Percentiles rank a stretch among this genome's conserved stretches.
phyloP scores from a whole-genome alignment of 2,797 vertebrate species.

The Hemibagrus guttatus region DNA sequence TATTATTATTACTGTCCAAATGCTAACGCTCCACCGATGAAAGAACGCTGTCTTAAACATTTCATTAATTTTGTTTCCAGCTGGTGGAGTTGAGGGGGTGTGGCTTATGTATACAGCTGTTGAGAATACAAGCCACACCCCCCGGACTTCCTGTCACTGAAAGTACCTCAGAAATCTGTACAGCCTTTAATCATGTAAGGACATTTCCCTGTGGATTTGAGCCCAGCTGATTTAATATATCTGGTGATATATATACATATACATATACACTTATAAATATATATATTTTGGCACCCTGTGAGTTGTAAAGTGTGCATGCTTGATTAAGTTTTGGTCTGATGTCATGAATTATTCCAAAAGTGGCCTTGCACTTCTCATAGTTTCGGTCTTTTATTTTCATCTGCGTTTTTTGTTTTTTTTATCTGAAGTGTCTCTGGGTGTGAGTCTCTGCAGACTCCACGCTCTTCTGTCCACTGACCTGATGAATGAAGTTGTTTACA shows the following conservation, averaged over 20 bases:
- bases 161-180: constrained; percentile 69
- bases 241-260: constrained; percentile 29
- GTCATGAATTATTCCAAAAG: constrained; percentile 67
- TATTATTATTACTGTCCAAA: too few species aligned
- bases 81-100: neutral
- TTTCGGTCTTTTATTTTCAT: constrained; percentile 41
- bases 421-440: neutral
- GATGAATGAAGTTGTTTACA: constrained; percentile 54
- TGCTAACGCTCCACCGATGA: neutral
- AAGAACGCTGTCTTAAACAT: neutral
- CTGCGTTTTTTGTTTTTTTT: constrained; percentile 17
- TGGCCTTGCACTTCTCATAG: constrained; percentile 75
- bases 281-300: constrained; percentile 62
- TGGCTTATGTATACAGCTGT: neutral
- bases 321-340: constrained; percentile 69
- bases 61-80: too few species aligned
- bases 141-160: constrained; percentile 54
- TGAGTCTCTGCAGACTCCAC: neutral
- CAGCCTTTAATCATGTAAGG: constrained; percentile 61
- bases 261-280: constrained; percentile 47
- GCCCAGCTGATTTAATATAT: constrained; percentile 35
- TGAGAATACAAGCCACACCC: neutral
- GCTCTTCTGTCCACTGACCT: neutral
- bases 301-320: constrained; percentile 76
- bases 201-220: constrained; percentile 55